Base-by-base conservation (phyloP, 2,113 vertebrate species). In the Crypturellus undulatus region DNA sequence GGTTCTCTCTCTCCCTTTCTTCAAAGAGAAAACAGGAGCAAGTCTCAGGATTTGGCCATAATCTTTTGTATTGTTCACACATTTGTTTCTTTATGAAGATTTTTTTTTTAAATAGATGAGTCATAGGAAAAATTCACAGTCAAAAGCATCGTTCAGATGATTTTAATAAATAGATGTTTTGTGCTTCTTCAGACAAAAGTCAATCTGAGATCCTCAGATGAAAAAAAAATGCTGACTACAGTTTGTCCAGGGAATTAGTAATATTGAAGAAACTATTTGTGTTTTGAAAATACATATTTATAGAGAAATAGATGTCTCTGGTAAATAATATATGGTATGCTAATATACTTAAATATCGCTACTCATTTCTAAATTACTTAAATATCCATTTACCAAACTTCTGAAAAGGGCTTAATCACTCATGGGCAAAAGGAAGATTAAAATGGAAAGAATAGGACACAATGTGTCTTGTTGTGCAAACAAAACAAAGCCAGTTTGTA, bases 311-410 rank as follows among this genome's bases (percentile, higher is more conserved):
- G 38, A 90, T 71, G 69, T 81, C 14, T 92, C 77, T 89, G 70
- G 80, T 92, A 95, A 96, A 94, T 89, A 93, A 87, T 92, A 81
- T 86, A 90, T 90, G 60, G 49, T 51, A 93, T 76, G 76, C 47
- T 96, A 93, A 95, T 86, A 90, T 43, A 71, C 84, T 90, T 94
- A 84, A 65, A 89, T 89, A 89, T 45, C 21, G 95, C 43, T 77
- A 76, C 78, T 93, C 69, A 22, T 84, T 95, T 90, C 62, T 92
- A 92, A 96, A 94, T 93, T 75, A 90, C 28, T 47, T 92, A 92
- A 94, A 96, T 81, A 95, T 56, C 51, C 90, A 92, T 78, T 96
- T 96, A 92, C 90, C 69, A 95, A 86, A 93, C 24, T 75, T 88
- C 83, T 84, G 64, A 92, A 80, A 94, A 75, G 32, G 73, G 51